Base-by-base conservation (phyloP, 2,113 vertebrate genomes). In the Rhinopomastus cyanomelas region DNA sequence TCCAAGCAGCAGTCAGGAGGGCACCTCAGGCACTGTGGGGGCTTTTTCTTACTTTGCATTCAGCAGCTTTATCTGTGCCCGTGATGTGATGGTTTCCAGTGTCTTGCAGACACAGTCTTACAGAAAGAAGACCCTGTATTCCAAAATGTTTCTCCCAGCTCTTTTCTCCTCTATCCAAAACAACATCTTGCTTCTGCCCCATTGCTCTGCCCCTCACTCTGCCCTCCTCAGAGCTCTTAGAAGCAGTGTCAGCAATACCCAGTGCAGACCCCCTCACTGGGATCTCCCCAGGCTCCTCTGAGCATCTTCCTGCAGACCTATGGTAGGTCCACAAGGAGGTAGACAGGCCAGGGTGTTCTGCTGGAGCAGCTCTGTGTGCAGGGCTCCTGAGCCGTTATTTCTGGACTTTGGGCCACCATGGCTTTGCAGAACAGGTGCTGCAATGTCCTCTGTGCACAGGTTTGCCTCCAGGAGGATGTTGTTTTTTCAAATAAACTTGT, bases 401-500 rank as follows among this genome's bases (percentile, higher is more conserved):
- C 36, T 64, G 48, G 52, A 42, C 30, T 66, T 89, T 10, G 64
- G 48, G 36, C 60, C 37, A 87, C n/a, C 61, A 66, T 55, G 48
- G 18, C 30, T 66, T 49, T 78, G 64, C 68, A 60, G 49, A 56
- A 94, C 85, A 96, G 79, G 46, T 5, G 1, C 37, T 60, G 81
- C 48, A 94, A 69, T 56, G 79, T 87, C 59, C 78, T 67, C 39
- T 1, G 39, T 60, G 80, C 72, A 65, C 21, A 83, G 66, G 26
- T 61, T 56, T 86, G 65, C 86, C 36, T 88, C 71, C 59, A 87
- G 49, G 26, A 95, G 27, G 42, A 92, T 30, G 66, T 39, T 92
- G 80, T 87, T 95, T 42, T 92, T 88, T 76, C 37, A 83, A 89
- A 93, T 66, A 94, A 93, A 85, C 52, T 82, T 89, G 36, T 81